A percentile compares a stretch with the other conserved stretches of the same genome.
phyloP scores from a whole-genome alignment of 2,888 invertebrate species.

The Drosophila atripex region DNA sequence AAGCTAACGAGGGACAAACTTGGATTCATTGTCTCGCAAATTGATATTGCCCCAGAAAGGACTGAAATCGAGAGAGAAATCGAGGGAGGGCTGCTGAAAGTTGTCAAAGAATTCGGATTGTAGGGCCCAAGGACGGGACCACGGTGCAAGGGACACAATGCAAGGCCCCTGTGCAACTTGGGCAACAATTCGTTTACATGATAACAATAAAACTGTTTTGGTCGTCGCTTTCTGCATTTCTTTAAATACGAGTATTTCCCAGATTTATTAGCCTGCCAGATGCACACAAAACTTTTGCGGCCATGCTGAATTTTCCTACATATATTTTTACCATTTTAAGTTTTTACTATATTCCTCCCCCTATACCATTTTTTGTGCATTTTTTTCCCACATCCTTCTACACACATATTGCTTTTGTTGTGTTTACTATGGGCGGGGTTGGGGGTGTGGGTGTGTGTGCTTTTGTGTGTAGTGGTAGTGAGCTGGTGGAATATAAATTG shows the following conservation, averaged over 20 bases:
- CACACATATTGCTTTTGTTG: constrained; percentile 34
- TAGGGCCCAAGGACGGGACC: constrained; percentile 16
- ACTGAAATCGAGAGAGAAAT: constrained; percentile 19
- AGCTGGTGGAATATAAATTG: constrained; percentile 49
- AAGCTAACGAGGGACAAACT: constrained; percentile 51
- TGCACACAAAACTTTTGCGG: constrained; percentile 46
- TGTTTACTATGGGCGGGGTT: constrained; percentile 8
- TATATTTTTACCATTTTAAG: constrained; percentile 40
- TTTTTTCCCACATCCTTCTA: constrained; percentile 18
- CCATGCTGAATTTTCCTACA: constrained; percentile 38
- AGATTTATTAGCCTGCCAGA: constrained; percentile 54
- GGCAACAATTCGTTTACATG: constrained; percentile 50
- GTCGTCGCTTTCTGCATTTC: constrained; percentile 20
- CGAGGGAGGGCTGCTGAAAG: constrained; percentile 15
- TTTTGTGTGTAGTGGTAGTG: constrained; percentile 13
- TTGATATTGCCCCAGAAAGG: constrained; percentile 59
- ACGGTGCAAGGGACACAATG: constrained; percentile 13
- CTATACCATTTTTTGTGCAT: constrained; percentile 15
- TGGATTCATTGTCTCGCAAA: constrained; percentile 65
- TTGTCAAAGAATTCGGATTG: constrained; percentile 34
- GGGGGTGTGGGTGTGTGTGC: constrained; percentile 1
- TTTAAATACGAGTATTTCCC: constrained; percentile 41
- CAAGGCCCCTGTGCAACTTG: constrained; percentile 39
- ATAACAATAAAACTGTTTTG: constrained; percentile 53
- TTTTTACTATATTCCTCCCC: constrained; percentile 21